Percentiles rank a stretch among this genome's conserved stretches.
phyloP scores from a whole-genome alignment of 2,797 vertebrate genomes.

The Scolopax bukidnonensis region DNA sequence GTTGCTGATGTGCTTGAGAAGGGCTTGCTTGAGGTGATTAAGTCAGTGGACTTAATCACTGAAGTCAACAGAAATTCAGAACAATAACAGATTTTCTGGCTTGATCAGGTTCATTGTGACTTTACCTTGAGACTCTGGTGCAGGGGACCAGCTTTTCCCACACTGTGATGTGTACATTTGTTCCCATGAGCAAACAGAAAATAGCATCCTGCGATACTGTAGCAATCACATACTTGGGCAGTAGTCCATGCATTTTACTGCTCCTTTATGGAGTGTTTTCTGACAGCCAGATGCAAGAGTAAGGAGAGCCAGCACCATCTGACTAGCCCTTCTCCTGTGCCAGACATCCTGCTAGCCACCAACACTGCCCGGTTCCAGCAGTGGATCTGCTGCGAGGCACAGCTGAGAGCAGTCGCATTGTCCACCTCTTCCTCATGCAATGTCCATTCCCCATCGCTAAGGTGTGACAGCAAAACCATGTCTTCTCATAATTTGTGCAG shows the following conservation, averaged over 20 bases:
- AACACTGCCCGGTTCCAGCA: not conserved
- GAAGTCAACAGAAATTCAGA: not conserved
- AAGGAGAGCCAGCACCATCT: not conserved
- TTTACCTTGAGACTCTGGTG: not conserved
- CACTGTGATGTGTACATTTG: rapidly evolving
- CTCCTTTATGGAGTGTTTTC: not conserved
- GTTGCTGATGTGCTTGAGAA: not conserved
- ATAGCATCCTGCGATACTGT: not conserved
- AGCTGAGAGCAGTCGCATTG: not conserved
- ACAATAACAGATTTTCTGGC: not conserved
- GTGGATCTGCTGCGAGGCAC: rapidly evolving
- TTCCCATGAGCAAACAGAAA: not conserved
- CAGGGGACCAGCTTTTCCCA: not conserved
- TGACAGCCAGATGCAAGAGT: not conserved
- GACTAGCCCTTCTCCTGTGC: not conserved
- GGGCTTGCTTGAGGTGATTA: not conserved
- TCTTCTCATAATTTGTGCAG: not conserved
- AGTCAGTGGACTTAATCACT: not conserved
- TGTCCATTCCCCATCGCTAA: not conserved
- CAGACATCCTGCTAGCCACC: not conserved
- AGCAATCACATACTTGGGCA: not conserved
- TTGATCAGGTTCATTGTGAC: not conserved
- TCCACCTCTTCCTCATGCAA: not conserved
- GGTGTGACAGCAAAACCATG: not conserved
- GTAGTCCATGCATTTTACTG: not conserved